Evolutionary conservation across 2,888 invertebrate species (phyloP), one percentile per base, ranked within the genome.

Genomic region (Danaus chrysippus): DNA sequence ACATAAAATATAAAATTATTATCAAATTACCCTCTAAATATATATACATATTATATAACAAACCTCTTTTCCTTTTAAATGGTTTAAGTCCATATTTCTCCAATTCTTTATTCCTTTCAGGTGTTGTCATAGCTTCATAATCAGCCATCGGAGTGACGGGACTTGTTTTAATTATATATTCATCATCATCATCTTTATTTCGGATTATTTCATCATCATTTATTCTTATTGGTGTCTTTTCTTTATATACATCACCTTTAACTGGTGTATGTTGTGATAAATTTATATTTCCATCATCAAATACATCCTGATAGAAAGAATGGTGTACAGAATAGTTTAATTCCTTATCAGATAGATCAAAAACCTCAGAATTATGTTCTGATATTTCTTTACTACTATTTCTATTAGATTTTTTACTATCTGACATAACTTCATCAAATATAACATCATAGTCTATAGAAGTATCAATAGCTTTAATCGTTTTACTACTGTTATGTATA

Each of bases 51-150:
- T 41, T n/a, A 23, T 23, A 13, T 49, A 23, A 15, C 70, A 78
- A 71, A 91, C 92, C 92, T 86, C 93, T 86, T 82, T 92, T 92
- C 61, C 94, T 87, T 77, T 94, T 94, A 17, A 95, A 84, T 1
- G 93, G 93, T 75, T 94, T 94, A 8, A 95, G 81, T 2, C 95
- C 95, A 83, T 91, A 93, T 76, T 93, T 93, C 66, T 93, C 90
- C 8, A 95, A 78, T 74, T 93, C 92, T 64, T 82, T 84, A 64
- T 91, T 83, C 42, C 93, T 83, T 69, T 92, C 89, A 0, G 93
- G 91, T 19, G 94, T 92, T 42, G 89, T 77, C 92, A 94, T 92
- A 8, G 78, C 73, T 17, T 85, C 84, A 73, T 92, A 95, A 75
- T 94, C 86, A 1, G 90, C 82, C 81, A 93, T 92, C 3, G 93